Conservation (phyloP, 2,797 vertebrate species). For the Myiotriccus ornatus region DNA sequence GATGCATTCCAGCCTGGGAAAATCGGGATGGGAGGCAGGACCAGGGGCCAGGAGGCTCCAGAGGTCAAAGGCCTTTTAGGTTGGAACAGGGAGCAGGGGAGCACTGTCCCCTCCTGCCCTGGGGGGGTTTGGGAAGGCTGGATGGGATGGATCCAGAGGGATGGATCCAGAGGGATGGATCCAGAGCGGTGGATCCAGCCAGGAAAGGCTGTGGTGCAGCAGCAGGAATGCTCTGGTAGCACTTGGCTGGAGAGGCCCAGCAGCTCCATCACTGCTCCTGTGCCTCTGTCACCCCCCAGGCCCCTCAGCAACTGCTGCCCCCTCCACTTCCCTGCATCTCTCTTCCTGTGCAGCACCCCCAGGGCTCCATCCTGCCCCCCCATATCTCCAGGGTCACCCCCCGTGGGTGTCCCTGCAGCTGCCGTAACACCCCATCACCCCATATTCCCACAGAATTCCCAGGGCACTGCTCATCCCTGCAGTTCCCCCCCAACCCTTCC, state of each 20-base stretch:
- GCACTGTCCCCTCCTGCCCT: neutral
- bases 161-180: neutral
- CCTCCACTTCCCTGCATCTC: neutral
- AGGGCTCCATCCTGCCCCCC: neutral
- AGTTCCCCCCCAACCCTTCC: no score
- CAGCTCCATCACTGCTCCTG: neutral
- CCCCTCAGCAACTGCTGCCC: neutral
- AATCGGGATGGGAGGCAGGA: neutral
- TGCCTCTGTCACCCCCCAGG: neutral
- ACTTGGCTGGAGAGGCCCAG: neutral
- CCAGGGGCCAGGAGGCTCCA: neutral
- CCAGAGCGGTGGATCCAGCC: neutral
- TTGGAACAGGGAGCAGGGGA: neutral
- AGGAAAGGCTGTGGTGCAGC: neutral
- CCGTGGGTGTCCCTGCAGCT: neutral
- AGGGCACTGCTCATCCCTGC: neutral
- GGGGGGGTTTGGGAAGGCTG: neutral
- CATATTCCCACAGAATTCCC: neutral
- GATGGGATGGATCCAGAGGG: neutral
- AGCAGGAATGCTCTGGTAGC: neutral
- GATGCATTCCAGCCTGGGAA: neutral
- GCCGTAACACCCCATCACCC: neutral
- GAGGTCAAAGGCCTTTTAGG: neutral
- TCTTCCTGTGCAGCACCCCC: neutral
- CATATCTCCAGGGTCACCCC: neutral